Conservation (phyloP, 1,140 invertebrate genomes). For the Drosophila nannoptera region DNA sequence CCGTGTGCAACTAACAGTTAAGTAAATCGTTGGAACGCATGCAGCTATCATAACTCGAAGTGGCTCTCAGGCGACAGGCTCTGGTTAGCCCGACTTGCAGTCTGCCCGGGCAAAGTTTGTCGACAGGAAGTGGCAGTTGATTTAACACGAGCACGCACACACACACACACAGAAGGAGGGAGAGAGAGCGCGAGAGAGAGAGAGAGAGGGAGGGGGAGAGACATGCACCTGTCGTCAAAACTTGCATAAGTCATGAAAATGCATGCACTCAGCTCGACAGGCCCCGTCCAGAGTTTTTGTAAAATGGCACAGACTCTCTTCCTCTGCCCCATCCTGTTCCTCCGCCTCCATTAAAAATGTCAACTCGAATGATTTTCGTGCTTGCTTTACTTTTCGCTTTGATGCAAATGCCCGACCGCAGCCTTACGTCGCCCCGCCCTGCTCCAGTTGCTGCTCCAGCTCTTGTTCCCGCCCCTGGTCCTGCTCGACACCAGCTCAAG, state of each 20-base stretch:
- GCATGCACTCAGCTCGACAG: constrained; percentile 46
- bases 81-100: constrained; percentile 13
- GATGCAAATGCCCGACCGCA: constrained; percentile 35
- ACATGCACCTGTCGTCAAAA: constrained; percentile 74
- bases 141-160: constrained; percentile 58
- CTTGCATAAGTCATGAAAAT: constrained; percentile 76
- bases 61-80: constrained; percentile 17
- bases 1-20: constrained; percentile 53
- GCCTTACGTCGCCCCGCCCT: not conserved
- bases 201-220: constrained; percentile 28
- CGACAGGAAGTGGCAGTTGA: constrained; percentile 75
- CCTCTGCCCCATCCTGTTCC: constrained; percentile 7
- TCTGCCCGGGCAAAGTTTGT: constrained; percentile 66
- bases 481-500: constrained; percentile 16
- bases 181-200: constrained; percentile 24
- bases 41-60: constrained; percentile 70
- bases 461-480: not conserved
- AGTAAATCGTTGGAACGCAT: constrained; percentile 68
- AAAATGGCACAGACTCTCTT: constrained; percentile 18
- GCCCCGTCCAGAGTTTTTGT: constrained; percentile 20
- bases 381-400: constrained; percentile 30
- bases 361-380: constrained; percentile 54
- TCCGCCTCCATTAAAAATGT: constrained; percentile 61
- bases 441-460: not conserved
- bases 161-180: not conserved